Base-by-base conservation (phyloP, 2,888 invertebrate genomes). In the Ectemnius cavifrons region DNA sequence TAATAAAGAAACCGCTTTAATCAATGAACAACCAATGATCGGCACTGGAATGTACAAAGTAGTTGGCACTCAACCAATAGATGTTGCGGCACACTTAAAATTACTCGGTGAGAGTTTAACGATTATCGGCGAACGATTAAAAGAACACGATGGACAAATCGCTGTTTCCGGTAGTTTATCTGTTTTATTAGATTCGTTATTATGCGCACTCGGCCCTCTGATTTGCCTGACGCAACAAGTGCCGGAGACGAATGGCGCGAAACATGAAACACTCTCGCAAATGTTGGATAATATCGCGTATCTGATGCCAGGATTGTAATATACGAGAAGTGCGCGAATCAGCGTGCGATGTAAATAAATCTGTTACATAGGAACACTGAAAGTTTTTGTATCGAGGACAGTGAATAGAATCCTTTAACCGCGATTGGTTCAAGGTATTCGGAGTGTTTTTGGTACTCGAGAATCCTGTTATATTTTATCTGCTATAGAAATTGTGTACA, bases 251-350 rank as follows among this genome's bases (percentile, higher is more conserved):
- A 87, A 91, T 52, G 91, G 91, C 23, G 90, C 91, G 8, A 83
- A 88, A 61, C 91, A 93, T n/a, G 92, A 93, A 56, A 93, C 92
- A 52, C 89, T 93, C 78, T 84, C 92, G 86, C 88, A 95, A 84
- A 97, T 97, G 47, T 93, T 98, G 67, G 98, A 98, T 91, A 98
- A 98, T 91, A 97, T 98, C 79, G 98, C 98, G 0, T 98, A 98
- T 89, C 96, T 98, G 83, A 98, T 91, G 91, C 91, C 91, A 37
- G 91, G 91, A 69, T 79, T 91, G 68, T 91, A 87, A 89, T 77
- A 68, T 71, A 72, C 71, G 68, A 76, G 73, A 14, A 75, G 46
- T 63, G 59, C 56, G 6, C 27, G 63, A 52, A 52, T 47, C n/a
- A 8, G 23, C 72, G 66, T 72, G 75, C 13, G 45, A 59, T 81